Percentiles rank a stretch among this genome's conserved stretches.
phyloP scores from a whole-genome alignment of 1,140 invertebrate genomes.

The Ylistrum balloti region DNA sequence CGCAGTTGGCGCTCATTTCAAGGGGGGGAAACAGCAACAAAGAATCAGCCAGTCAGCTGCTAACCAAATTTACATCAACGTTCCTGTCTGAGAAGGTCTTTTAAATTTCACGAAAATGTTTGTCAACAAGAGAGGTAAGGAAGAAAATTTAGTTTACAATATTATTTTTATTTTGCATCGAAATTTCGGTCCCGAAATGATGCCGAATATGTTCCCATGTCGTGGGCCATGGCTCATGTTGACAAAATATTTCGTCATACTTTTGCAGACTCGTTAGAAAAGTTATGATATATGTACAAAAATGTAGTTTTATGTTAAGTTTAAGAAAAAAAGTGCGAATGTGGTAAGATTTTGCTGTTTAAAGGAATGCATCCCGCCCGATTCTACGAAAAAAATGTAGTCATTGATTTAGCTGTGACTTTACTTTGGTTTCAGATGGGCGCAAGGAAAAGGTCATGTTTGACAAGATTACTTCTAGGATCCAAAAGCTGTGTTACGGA shows the following conservation, averaged over 20 bases:
- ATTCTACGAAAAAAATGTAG: too few species aligned
- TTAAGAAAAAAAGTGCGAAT: too few species aligned
- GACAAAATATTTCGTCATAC: too few species aligned
- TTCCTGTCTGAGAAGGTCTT: background rate
- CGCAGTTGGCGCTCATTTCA: constrained; percentile 37
- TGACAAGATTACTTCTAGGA: constrained; percentile 98
- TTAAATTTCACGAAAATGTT: background rate
- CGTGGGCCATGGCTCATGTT: too few species aligned
- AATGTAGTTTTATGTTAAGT: too few species aligned
- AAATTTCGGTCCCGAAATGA: background rate
- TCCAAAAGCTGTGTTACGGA: constrained; percentile 97
- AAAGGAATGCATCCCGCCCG: too few species aligned
- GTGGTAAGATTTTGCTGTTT: too few species aligned
- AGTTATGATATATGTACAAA: too few species aligned
- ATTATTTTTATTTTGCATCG: background rate
- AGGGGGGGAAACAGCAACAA: constrained; percentile 24
- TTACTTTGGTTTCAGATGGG: constrained; percentile 86
- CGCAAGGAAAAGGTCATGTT: constrained; percentile 96
- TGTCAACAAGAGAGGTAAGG: constrained; percentile 11
- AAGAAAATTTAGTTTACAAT: background rate
- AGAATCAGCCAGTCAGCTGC: background rate
- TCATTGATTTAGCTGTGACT: too few species aligned
- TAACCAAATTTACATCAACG: background rate
- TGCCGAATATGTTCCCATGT: too few species aligned
- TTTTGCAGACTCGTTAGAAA: too few species aligned